These are phyloP conservation scores for Pimpla rufipes DNA, from an alignment of 2,888 invertebrate genomes.

Conservation along the genomic window DNA sequence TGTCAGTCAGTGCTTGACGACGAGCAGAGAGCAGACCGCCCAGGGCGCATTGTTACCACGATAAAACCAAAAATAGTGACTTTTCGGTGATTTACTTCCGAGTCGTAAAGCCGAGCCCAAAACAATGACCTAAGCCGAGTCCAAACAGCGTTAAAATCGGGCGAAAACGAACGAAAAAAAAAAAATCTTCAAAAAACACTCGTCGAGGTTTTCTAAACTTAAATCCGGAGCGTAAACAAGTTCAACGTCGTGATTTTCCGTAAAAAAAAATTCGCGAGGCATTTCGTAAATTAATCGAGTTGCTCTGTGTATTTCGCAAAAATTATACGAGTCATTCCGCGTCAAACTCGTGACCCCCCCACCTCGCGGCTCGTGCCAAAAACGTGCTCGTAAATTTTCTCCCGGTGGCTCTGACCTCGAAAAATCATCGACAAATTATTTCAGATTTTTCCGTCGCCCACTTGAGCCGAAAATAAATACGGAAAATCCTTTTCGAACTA, in stretches of 20 bases:
- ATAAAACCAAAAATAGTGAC: conserved; percentile 50
- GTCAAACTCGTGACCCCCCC: neutral
- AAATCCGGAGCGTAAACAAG: neutral
- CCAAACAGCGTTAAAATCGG: conserved; percentile 6
- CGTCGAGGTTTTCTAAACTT: neutral
- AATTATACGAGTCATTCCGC: neutral
- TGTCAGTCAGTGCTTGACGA: neutral
- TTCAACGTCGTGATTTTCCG: neutral
- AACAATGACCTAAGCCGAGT: conserved; percentile 26
- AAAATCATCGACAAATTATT: conserved; percentile 1
- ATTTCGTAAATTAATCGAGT: neutral
- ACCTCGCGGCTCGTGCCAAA: neutral
- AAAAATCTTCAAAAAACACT: neutral
- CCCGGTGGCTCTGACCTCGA: neutral
- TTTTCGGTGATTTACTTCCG: conserved; percentile 33
- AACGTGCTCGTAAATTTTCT: neutral
- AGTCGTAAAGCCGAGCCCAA: conserved; percentile 15
- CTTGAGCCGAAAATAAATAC: neutral
- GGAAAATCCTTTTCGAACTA: neutral
- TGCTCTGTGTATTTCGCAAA: too few species aligned
- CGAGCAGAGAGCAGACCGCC: conserved; percentile 35
- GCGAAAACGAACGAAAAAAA: neutral
- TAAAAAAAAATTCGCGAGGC: neutral
- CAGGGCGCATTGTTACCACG: conserved; percentile 35
- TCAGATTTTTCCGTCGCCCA: neutral